Base-by-base conservation (phyloP, 2,113 vertebrate species). In the Megaleporinus macrocephalus region DNA sequence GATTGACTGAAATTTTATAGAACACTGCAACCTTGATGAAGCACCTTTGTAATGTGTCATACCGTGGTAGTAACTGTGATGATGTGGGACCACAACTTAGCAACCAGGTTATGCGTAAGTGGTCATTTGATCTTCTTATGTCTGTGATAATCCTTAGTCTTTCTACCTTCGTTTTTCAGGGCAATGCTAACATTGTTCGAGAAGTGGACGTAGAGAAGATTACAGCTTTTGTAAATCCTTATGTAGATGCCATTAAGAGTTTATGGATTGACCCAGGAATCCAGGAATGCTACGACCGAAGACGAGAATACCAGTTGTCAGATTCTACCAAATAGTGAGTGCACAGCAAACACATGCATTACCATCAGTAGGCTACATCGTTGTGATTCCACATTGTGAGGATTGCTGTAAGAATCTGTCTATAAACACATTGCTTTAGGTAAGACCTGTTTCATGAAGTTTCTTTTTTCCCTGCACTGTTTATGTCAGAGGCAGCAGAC, bases 251-350 rank as follows among this genome's bases (percentile, higher is more conserved):
- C 89, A 94, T 97, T 86, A 95, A 92, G 90, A 93, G 94, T 78
- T 93, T 97, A 74, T 97, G 96, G 95, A 91, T 89, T 49, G 96
- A 97, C 59, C 90, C 94, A 0, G 94, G 95, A 73, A 95, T 96
- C 87, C 95, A 96, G 91, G 94, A 96, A 81, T 97, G 95, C 74
- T 96, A 95, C 0, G 88, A 89, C 81, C 91, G 95, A 44, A 86
- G 91, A 87, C 92, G 94, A 87, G 94, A 97, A 76, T 95, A 94
- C 83, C 95, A 99, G 88, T 93, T 96, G 74, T 96, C 95, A 0
- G 95, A 96, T 83, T 97, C 95, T 0, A 83, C 95, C 85, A 96
- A 96, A 86, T 96, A 96, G 95, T 96, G 90, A 94, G 96, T 95
- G 76, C 49, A 73, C 76, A 18, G 51, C 14, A 53, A 5, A 16